Conservation (phyloP, 2,888 invertebrate genomes). For the Myopa tessellatipennis region DNA sequence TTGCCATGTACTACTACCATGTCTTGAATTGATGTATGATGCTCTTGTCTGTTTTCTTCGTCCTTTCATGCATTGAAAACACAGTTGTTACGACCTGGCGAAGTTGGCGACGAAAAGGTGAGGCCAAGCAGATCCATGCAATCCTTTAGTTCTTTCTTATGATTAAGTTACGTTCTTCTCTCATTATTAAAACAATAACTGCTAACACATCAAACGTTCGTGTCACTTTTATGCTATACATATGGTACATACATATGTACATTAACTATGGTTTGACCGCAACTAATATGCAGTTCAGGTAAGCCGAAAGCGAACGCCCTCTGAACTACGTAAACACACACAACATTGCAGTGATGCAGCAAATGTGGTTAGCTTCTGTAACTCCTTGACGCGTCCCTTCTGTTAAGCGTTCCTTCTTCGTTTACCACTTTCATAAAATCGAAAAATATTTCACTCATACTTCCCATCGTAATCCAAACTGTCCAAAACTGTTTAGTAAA, state of each 20-base stretch:
- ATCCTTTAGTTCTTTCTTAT: background rate
- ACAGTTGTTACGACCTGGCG: conserved; percentile 79
- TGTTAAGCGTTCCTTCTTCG: too few species aligned
- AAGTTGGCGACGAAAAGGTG: conserved; percentile 80
- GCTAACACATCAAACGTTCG: background rate
- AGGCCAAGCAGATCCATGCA: conserved; percentile 48
- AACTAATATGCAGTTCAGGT: background rate
- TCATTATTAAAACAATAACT: background rate
- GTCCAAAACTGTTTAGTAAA: too few species aligned
- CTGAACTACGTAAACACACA: too few species aligned
- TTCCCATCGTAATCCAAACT: too few species aligned
- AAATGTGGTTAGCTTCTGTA: too few species aligned
- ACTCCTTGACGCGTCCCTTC: too few species aligned
- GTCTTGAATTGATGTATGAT: conserved; percentile 25
- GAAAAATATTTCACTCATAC: too few species aligned
- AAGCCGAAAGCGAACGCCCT: too few species aligned
- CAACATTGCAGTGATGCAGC: too few species aligned
- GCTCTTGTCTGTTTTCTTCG: conserved; percentile 42
- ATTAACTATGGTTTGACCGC: conserved; percentile 22
- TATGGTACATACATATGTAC: background rate
- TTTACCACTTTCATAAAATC: too few species aligned
- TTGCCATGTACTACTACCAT: background rate
- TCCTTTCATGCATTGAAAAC: conserved; percentile 42
- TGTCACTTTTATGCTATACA: conserved; percentile 3
- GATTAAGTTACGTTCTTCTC: background rate